phyloP scores from a whole-genome alignment of 2,113 vertebrate genomes.

The Bubo scandiacus region DNA sequence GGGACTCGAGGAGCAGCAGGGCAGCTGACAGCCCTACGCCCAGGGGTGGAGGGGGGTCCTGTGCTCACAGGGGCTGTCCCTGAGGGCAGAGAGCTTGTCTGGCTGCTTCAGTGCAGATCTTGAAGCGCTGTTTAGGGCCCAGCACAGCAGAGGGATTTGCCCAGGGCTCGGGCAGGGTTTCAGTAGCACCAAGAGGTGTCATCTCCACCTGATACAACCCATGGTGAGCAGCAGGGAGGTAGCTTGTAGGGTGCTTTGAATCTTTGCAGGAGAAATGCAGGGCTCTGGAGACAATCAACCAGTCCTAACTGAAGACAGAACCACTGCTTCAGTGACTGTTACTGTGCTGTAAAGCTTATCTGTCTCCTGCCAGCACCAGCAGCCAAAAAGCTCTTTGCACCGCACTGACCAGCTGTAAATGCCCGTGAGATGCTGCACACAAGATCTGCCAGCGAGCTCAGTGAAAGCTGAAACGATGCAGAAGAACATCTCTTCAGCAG shows the following conservation, averaged over 20 bases:
- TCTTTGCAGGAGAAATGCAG: neutral
- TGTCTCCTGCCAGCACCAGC: neutral
- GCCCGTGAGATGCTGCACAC: neutral
- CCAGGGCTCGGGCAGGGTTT: neutral
- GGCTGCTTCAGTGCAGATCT: neutral
- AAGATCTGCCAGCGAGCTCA: neutral
- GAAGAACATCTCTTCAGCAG: accelerated
- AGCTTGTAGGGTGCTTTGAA: neutral
- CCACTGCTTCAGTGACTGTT: neutral
- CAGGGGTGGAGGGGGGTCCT: neutral
- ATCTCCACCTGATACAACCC: too few relatives aligned
- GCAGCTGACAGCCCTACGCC: accelerated
- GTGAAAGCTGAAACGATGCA: neutral
- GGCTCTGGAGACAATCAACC: neutral
- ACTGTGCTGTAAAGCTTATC: neutral
- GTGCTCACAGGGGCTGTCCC: neutral
- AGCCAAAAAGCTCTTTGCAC: neutral
- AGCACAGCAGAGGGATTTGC: neutral
- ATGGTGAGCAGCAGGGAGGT: neutral
- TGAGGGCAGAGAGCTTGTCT: neutral
- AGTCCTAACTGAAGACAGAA: neutral
- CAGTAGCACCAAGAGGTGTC: neutral
- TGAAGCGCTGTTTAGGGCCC: neutral
- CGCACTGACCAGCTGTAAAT: neutral
- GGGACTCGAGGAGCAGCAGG: neutral